A percentile compares a stretch with the other conserved stretches of the same genome.
Evolutionary conservation across 2,888 invertebrate genomes (phyloP).

Genomic region (Drosophila yooni): DNA sequence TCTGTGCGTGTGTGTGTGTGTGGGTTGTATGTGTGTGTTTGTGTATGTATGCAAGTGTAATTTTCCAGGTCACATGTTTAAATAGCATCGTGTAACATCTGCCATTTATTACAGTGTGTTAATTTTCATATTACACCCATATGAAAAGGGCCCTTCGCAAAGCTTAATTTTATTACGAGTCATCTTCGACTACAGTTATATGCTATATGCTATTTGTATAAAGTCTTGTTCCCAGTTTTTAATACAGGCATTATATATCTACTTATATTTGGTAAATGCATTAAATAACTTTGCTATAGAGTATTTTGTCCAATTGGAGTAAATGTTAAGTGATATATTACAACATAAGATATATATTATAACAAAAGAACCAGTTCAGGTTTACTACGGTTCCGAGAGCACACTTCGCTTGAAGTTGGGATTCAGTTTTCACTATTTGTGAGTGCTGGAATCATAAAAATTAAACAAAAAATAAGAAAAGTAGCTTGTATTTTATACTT

Average conservation of each 20-base stretch:
- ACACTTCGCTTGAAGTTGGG: neutral
- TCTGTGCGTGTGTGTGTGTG: neutral
- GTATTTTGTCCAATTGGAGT: neutral
- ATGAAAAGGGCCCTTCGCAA: neutral
- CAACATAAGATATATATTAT: too few relatives aligned
- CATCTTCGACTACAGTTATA: neutral
- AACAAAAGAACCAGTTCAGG: too few relatives aligned
- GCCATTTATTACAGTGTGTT: constrained; percentile 13
- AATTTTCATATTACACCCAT: neutral
- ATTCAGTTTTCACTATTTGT: neutral
- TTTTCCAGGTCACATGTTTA: constrained; percentile 37
- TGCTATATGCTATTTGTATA: neutral
- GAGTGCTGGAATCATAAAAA: neutral
- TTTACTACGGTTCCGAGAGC: neutral
- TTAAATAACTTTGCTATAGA: too few relatives aligned
- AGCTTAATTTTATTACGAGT: neutral
- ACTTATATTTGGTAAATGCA: neutral
- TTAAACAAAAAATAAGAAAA: neutral
- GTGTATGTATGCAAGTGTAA: constrained; percentile 15
- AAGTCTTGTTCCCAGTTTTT: neutral
- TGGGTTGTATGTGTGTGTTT: neutral
- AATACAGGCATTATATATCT: neutral
- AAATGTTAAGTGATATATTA: neutral
- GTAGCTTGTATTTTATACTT: neutral
- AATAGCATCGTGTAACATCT: constrained; percentile 10